Evolutionary conservation across 2,888 invertebrate species (phyloP).

Genomic region (Cryptus viduatorius): DNA sequence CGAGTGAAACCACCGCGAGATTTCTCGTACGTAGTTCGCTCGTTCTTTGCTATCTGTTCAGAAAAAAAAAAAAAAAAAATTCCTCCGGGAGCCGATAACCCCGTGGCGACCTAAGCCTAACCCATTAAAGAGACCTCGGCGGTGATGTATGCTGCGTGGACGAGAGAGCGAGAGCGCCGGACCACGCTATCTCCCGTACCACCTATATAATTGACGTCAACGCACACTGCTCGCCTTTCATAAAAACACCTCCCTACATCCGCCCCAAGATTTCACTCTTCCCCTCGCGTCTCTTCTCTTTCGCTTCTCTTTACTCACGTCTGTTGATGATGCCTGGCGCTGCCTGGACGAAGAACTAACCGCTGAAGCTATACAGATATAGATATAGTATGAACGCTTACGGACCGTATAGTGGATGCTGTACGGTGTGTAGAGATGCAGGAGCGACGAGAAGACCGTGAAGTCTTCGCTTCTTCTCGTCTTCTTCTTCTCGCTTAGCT

Average conservation of each 20-base stretch:
- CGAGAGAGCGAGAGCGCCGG: constrained; percentile 28
- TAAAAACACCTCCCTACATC: constrained; percentile 84
- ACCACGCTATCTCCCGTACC: constrained; percentile 79
- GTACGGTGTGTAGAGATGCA: background rate
- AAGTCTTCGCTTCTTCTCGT: constrained; percentile 41
- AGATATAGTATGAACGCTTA: background rate
- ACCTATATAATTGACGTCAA: constrained; percentile 85
- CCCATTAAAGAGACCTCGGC: constrained; percentile 81
- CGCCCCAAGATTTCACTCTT: constrained; percentile 81
- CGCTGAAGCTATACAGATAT: constrained; percentile 2
- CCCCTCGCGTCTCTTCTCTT: constrained; percentile 54
- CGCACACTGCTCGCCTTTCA: constrained; percentile 83
- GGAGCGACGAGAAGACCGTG: background rate
- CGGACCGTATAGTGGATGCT: constrained; percentile 4
- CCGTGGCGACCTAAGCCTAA: constrained; percentile 81
- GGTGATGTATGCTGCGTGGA: constrained; percentile 2
- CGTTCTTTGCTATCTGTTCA: constrained; percentile 78
- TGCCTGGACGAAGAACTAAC: constrained; percentile 18
- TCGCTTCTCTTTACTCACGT: constrained; percentile 41
- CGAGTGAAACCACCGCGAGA: constrained; percentile 35
- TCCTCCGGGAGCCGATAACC: constrained; percentile 83
- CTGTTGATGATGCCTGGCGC: constrained; percentile 22
- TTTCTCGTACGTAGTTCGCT: constrained; percentile 45
- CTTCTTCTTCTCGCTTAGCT: constrained; percentile 18
- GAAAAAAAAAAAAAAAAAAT: constrained; percentile 75